Percentiles rank a stretch among this genome's conserved stretches.
These are phyloP conservation scores for Oriolus oriolus DNA, from an alignment of 2,113 vertebrate species.

Conservation along the genomic window DNA sequence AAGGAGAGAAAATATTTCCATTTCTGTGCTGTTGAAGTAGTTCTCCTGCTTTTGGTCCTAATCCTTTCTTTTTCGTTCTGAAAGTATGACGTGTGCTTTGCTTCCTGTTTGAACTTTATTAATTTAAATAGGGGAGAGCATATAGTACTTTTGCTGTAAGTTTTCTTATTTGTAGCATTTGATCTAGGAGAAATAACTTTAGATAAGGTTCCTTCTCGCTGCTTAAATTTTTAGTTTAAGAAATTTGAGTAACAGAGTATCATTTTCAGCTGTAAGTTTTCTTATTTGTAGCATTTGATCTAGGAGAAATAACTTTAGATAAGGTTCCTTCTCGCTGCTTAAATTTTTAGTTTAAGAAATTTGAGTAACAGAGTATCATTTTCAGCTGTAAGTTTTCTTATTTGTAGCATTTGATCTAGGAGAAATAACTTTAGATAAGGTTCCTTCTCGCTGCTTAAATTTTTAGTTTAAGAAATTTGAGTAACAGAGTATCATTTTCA, in stretches of 20 bases:
- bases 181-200: not conserved
- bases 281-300: not conserved
- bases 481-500: not conserved
- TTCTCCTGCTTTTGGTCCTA: not conserved
- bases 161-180: not conserved
- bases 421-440: not conserved
- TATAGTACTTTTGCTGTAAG: not conserved
- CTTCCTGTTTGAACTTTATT: not conserved
- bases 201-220: not conserved
- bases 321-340: not conserved
- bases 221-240: not conserved
- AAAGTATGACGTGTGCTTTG: not conserved
- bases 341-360: not conserved
- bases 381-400: no score
- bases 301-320: not conserved
- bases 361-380: not conserved
- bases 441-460: not conserved
- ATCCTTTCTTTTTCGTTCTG: not conserved
- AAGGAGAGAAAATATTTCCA: not conserved
- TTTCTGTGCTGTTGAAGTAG: not conserved
- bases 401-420: not conserved
- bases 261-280: not conserved
- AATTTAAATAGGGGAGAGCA: not conserved
- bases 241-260: not conserved
- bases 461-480: not conserved